phyloP scores from a whole-genome alignment of 1,140 invertebrate species.

The Meteorus sp. region DNA sequence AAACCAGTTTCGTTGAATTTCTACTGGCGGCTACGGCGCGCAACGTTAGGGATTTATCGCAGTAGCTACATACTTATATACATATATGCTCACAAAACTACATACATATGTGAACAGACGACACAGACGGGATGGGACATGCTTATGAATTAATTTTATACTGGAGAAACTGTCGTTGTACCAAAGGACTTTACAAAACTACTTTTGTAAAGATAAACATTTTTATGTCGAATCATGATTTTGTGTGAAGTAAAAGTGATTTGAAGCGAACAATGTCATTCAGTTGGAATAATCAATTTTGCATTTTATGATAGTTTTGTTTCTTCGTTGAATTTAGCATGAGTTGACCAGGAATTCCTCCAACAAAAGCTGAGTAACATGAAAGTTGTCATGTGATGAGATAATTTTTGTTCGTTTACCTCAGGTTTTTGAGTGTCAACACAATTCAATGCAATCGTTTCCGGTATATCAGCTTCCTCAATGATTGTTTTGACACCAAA shows the following conservation, averaged over 20 bases:
- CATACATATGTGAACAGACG: too few species aligned
- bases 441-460: slow-evolving; percentile 44
- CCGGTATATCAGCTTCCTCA: slow-evolving; percentile 31
- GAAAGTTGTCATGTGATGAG: too few species aligned
- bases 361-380: too few species aligned
- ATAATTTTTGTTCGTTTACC: too few species aligned
- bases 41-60: slow-evolving; percentile 20
- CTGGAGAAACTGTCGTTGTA: background rate
- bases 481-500: slow-evolving; percentile 32
- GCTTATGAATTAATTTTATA: slow-evolving; percentile 26
- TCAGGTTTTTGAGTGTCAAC: slow-evolving; percentile 41
- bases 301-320: too few species aligned
- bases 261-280: too few species aligned
- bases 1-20: slow-evolving; percentile 40
- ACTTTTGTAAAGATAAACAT: background rate
- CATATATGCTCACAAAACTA: too few species aligned
- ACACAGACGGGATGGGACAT: slow-evolving; percentile 1
- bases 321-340: too few species aligned
- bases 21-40: slow-evolving; percentile 28
- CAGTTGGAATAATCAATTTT: too few species aligned
- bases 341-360: too few species aligned
- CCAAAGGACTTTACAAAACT: background rate
- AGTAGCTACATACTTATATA: slow-evolving; percentile 6
- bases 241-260: background rate
- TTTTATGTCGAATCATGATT: background rate